phyloP scores from a whole-genome alignment of 2,797 vertebrate genomes.

The Gadopsis bispinosus region DNA sequence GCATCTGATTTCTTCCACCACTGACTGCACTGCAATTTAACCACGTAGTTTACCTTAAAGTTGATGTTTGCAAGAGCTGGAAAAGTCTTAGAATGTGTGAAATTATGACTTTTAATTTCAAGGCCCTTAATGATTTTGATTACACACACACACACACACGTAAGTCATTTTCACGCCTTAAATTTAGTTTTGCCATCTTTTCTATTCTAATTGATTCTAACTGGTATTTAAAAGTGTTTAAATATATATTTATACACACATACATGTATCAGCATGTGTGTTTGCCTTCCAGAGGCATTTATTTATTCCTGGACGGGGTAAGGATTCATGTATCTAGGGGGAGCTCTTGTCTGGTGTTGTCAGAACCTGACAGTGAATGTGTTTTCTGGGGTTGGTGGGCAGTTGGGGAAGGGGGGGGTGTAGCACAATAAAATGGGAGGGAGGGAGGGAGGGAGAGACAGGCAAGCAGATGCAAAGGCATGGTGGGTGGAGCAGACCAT shows the following conservation, averaged over 20 bases:
- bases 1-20: neutral
- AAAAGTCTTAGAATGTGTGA: neutral
- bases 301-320: slow-evolving; percentile 30
- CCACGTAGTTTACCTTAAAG: neutral
- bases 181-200: neutral
- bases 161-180: neutral
- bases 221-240: neutral
- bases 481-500: slow-evolving; percentile 41
- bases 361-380: slow-evolving; percentile 44
- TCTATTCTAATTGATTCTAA: neutral
- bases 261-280: neutral
- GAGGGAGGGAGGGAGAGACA: slow-evolving; percentile 28
- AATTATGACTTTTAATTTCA: neutral
- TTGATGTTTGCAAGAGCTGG: neutral
- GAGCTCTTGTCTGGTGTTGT: slow-evolving; percentile 77
- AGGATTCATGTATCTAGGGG: slow-evolving; percentile 69
- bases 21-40: neutral
- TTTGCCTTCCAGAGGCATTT: neutral
- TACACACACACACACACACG: neutral
- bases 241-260: neutral
- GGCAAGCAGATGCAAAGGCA: slow-evolving; percentile 34
- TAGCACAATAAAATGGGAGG: slow-evolving; percentile 37
- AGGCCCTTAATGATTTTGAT: neutral
- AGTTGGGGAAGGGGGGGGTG: slow-evolving; percentile 15
- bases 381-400: slow-evolving; percentile 38